These are phyloP conservation scores for Micromussa lordhowensis DNA, from an alignment of 92 coral and sea anemone species.

Conservation along the genomic window DNA sequence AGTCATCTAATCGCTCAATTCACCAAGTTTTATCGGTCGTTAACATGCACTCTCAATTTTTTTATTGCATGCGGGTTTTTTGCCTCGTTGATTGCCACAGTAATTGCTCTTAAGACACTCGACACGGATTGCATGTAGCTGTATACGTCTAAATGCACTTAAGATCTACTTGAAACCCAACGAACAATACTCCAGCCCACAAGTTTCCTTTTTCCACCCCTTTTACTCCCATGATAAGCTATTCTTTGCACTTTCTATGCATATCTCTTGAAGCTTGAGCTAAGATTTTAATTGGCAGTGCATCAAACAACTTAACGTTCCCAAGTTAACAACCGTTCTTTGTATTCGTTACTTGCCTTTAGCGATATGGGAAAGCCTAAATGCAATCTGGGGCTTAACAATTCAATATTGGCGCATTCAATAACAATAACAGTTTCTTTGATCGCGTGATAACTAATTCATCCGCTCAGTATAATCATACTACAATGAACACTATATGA, in stretches of 20 bases:
- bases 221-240: background rate
- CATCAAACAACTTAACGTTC: background rate
- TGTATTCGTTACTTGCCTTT: background rate
- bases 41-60: background rate
- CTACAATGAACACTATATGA: background rate
- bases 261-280: background rate
- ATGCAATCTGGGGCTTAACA: background rate
- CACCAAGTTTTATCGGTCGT: background rate
- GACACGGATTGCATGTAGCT: background rate
- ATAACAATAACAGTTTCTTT: background rate
- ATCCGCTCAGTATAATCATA: background rate
- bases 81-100: background rate
- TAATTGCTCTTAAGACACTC: background rate
- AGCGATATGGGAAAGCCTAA: background rate
- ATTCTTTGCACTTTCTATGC: background rate
- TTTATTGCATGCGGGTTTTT: background rate
- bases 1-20: background rate
- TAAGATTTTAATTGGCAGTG: background rate
- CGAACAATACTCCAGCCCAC: background rate
- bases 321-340: background rate
- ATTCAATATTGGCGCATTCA: background rate
- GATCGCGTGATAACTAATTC: constrained; percentile 32
- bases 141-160: background rate
- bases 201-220: background rate
- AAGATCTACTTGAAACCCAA: background rate